Percentiles rank a stretch among this genome's conserved stretches.
Evolutionary conservation across 2,888 invertebrate genomes (phyloP).

Genomic region (Tolmerus cingulatus): DNA sequence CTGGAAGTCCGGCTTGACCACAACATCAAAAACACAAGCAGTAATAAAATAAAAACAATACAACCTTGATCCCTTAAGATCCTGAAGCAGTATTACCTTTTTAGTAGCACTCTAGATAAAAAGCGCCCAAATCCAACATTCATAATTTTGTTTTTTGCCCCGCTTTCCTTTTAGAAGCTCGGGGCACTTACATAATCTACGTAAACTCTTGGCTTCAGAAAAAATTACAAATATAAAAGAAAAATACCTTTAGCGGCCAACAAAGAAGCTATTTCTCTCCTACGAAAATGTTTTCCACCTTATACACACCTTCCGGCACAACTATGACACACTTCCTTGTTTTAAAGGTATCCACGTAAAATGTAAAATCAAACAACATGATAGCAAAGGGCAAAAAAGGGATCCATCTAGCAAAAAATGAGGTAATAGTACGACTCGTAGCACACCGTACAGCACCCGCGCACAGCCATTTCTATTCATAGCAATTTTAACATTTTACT

Average conservation of each 20-base stretch:
- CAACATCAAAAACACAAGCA: not conserved
- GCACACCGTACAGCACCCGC: not conserved
- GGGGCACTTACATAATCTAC: not conserved
- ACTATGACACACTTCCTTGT: not conserved
- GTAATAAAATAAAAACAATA: not conserved
- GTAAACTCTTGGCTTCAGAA: not conserved
- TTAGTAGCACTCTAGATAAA: not conserved
- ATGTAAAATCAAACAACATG: not conserved
- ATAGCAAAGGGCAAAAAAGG: not conserved
- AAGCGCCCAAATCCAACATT: not conserved
- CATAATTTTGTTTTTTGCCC: not conserved
- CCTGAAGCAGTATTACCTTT: not conserved
- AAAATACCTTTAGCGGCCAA: not conserved
- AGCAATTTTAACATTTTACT: constrained; percentile 33
- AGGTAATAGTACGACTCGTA: constrained; percentile 4
- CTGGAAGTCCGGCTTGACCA: not conserved
- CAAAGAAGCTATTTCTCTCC: not conserved
- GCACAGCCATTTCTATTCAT: constrained; percentile 24
- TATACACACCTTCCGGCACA: not conserved
- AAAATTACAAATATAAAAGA: not conserved
- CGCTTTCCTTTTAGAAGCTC: not conserved
- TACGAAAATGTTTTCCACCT: not conserved
- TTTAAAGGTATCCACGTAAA: not conserved
- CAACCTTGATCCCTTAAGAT: not conserved
- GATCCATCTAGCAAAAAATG: not conserved